Evolutionary conservation across 2,888 invertebrate species (phyloP), one percentile per base, ranked within the genome.

Genomic region (Pheosia gnoma): DNA sequence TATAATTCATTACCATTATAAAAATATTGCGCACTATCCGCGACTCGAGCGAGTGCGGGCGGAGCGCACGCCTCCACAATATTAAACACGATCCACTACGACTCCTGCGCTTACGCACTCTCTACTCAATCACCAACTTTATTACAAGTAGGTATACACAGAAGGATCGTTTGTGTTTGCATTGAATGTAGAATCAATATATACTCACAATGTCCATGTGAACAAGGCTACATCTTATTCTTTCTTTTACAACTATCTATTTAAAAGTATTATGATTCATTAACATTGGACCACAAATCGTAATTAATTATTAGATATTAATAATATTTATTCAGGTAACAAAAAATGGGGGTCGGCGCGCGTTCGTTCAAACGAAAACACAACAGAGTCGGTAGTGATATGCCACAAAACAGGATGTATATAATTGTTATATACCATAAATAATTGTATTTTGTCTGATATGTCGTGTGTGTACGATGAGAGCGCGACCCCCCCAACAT

Each of bases 251-350:
- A 82, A 81, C 91, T 93, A 93, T 89, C 88, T 92, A 91, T 86
- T 87, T 89, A 86, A 86, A 76, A 89, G 85, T 90, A 90, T 91
- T 86, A 90, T 91, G 92, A 90, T 91, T 91, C 90, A 87, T 90
- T 87, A 93, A 92, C 90, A 94, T 94, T 94, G 94, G 94, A 94
- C 94, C 94, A 91, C 94, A 89, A 85, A 91, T 93, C 83, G 90
- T 93, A 91, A 90, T 90, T 90, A 89, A 89, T 91, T 89, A 91
- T 88, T 90, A 89, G 89, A 91, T 89, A 91, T 88, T 85, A 86
- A 87, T 90, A 90, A 88, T 91, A 91, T 90, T 77, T 89, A 93
- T 89, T 94, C 94, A 94, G 94, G 94, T 94, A 94, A 94, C 94
- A 93, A 93, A 93, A 91, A 91, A 84, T 86, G 72, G 78, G 73